Base-by-base conservation (phyloP, 2,888 invertebrate species). In the Eristalinus sepulchralis region DNA sequence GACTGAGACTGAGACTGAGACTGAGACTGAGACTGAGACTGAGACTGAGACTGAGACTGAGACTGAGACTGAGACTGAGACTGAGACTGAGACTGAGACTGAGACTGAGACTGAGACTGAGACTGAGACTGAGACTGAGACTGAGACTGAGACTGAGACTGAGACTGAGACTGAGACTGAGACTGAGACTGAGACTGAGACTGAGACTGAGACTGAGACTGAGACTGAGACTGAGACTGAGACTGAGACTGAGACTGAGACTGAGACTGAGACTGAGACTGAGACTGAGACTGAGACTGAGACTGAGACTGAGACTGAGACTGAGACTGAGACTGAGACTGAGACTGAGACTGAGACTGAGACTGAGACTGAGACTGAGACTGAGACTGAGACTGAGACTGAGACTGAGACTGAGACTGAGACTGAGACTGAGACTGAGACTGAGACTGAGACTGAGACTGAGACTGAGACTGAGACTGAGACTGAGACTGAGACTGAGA, bases 111-210 rank as follows among this genome's bases (percentile, higher is more conserved):
- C 27, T 27, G 27, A 27, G 27, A 53, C 53, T 53, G 53, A 53
- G 17, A 53, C 53, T 53, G 53, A 53, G 53, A 53, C 53, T 53
- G 53, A 53, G 53, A 53, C 53, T 53, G 53, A 53, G 53, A 53
- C 53, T 53, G 53, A 53, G 53, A 53, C 53, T 53, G 53, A 53
- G 53, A 53, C 53, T 53, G 53, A 53, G 53, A 53, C 53, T 53
- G 53, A 53, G 53, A 53, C 53, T 53, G 53, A 53, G 53, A 53
- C 53, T 53, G 53, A 53, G 53, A 53, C 53, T 53, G 53, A 53
- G 53, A 53, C 53, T 53, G 53, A 53, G 53, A 53, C 53, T 53
- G 53, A 53, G 53, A 53, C 53, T 53, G 53, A 53, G 53, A 53
- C 53, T 53, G 53, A 53, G 53, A 53, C 53, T 53, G 53, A 53